Evolutionary conservation across 2,113 vertebrate species (phyloP).

Genomic region (Ploceus nigricollis): DNA sequence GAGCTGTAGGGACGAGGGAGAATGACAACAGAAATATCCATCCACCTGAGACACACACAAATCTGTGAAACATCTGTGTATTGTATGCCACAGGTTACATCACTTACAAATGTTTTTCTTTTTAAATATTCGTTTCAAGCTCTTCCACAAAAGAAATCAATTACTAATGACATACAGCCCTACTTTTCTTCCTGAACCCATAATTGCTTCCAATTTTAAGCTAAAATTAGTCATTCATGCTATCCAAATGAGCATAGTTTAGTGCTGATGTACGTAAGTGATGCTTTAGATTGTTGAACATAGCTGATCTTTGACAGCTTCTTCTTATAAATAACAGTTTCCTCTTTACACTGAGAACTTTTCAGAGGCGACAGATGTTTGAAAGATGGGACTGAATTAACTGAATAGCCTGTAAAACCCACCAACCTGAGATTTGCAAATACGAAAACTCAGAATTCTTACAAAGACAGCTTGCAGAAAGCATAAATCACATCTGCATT

Average conservation of each 20-base stretch:
- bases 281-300: constrained; percentile 49
- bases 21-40: not conserved
- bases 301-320: constrained; percentile 59
- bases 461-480: constrained; percentile 13
- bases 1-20: not conserved
- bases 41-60: constrained; percentile 34
- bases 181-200: constrained; percentile 65
- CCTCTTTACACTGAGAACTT: constrained; percentile 38
- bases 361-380: constrained; percentile 53
- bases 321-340: constrained; percentile 56
- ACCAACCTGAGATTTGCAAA: constrained; percentile 37
- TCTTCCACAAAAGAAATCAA: constrained; percentile 71
- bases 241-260: constrained; percentile 70
- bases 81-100: constrained; percentile 45
- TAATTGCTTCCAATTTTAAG: constrained; percentile 72
- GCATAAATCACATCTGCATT: constrained; percentile 20
- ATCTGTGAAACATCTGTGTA: constrained; percentile 21
- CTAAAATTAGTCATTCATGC: constrained; percentile 72
- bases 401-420: constrained; percentile 32
- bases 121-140: constrained; percentile 49
- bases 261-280: constrained; percentile 45
- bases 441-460: constrained; percentile 32
- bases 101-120: constrained; percentile 32
- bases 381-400: constrained; percentile 40
- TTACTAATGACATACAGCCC: constrained; percentile 68